Percentiles rank a stretch among this genome's conserved stretches.
Conservation (phyloP, 30 jellyfish, hydroid and myxozoan species). For the Nemopilema nomurai region DNA sequence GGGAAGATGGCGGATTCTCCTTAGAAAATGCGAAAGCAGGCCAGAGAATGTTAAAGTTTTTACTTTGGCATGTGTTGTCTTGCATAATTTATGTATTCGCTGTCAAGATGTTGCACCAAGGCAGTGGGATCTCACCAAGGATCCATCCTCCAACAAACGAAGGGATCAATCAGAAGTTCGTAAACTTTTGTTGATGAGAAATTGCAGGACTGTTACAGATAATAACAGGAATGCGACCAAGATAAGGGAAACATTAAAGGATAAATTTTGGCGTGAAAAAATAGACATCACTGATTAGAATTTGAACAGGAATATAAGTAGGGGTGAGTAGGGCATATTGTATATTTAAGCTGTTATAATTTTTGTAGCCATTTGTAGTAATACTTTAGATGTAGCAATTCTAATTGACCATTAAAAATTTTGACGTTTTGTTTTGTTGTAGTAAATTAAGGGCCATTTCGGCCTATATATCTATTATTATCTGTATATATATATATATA, state of each 20-base stretch:
- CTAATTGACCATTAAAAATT: too few species aligned
- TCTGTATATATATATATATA: too few species aligned
- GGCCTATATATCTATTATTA: too few species aligned
- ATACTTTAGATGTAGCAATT: too few species aligned
- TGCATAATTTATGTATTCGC: conserved; percentile 57
- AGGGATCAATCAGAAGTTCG: conserved; percentile 41
- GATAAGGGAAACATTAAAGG: conserved; percentile 13
- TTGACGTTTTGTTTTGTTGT: too few species aligned
- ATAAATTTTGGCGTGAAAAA: conserved; percentile 35
- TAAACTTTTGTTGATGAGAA: conserved; percentile 31
- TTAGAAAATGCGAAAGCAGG: conserved; percentile 61
- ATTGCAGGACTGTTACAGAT: conserved; percentile 31
- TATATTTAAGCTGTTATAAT: too few species aligned
- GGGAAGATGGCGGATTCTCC: conserved; percentile 60
- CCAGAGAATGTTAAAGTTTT: conserved; percentile 51
- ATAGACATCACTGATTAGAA: conserved; percentile 2
- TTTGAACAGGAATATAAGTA: background rate
- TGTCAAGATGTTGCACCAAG: conserved; percentile 62
- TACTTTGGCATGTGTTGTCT: conserved; percentile 65
- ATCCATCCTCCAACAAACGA: conserved; percentile 48
- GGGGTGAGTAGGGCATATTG: conserved; percentile 46
- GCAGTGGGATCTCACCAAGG: conserved; percentile 50
- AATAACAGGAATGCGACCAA: conserved; percentile 25
- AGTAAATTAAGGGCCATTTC: too few species aligned
- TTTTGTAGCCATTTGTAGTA: too few species aligned